phyloP scores from a whole-genome alignment of 2,797 vertebrate genomes.

The Menidia menidia region DNA sequence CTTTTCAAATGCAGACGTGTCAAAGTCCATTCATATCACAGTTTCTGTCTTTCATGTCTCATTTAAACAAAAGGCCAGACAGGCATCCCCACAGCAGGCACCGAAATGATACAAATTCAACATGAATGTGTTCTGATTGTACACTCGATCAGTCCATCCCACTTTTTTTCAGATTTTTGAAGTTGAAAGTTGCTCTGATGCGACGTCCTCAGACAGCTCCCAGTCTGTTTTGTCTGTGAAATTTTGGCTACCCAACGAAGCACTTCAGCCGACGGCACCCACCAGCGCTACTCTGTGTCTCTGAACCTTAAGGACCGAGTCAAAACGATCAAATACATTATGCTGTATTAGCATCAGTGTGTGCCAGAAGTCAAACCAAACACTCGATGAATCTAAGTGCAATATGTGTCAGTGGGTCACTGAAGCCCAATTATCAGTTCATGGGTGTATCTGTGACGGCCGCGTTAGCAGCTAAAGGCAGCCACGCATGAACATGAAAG shows the following conservation, averaged over 20 bases:
- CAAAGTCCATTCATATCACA: slow-evolving; percentile 3
- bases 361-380: slow-evolving; percentile 30
- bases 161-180: slow-evolving; percentile 28
- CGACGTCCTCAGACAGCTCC: slow-evolving; percentile 38
- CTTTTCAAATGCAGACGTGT: slow-evolving; percentile 22
- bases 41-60: slow-evolving; percentile 5
- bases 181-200: slow-evolving; percentile 32
- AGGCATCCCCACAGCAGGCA: neutral
- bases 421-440: slow-evolving; percentile 23
- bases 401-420: slow-evolving; percentile 22
- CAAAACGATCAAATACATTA: slow-evolving; percentile 55
- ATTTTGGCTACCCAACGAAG: slow-evolving; percentile 48
- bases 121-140: slow-evolving; percentile 21
- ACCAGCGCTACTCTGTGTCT: slow-evolving; percentile 19
- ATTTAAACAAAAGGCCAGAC: slow-evolving; percentile 4
- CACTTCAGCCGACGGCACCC: slow-evolving; percentile 43
- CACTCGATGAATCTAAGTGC: slow-evolving; percentile 19
- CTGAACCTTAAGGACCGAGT: slow-evolving; percentile 40
- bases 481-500: slow-evolving; percentile 40
- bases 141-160: slow-evolving; percentile 12
- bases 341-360: slow-evolving; percentile 43
- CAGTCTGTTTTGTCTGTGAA: slow-evolving; percentile 34
- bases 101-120: slow-evolving; percentile 25
- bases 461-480: slow-evolving; percentile 31
- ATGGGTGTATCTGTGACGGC: slow-evolving; percentile 20